These are phyloP conservation scores for Flabesymbios commensalis DNA, from an alignment of 2,888 invertebrate genomes.

Conservation along the genomic window DNA sequence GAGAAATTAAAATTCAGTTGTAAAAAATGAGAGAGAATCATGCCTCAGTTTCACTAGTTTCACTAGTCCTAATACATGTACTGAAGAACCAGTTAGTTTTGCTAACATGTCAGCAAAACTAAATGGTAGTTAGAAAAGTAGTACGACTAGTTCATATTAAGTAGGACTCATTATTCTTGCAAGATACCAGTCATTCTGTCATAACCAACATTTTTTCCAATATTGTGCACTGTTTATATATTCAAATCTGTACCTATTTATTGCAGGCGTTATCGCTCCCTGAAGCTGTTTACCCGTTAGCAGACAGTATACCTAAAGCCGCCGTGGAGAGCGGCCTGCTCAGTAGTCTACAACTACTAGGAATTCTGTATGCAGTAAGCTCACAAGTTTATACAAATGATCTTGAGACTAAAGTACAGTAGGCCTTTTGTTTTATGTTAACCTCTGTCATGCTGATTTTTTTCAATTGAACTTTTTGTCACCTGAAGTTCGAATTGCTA, in stretches of 20 bases:
- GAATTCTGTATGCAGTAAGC: conserved; percentile 56
- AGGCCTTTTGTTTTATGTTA: background rate
- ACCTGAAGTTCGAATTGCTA: background rate
- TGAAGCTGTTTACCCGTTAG: conserved; percentile 44
- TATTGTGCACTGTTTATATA: background rate
- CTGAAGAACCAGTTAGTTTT: too few species aligned
- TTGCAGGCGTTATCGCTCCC: conserved; percentile 48
- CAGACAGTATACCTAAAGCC: conserved; percentile 44
- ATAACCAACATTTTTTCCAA: background rate
- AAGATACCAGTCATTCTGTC: background rate
- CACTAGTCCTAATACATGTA: too few species aligned
- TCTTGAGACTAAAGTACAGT: background rate
- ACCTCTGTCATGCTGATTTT: background rate
- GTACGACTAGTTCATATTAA: too few species aligned
- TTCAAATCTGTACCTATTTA: background rate
- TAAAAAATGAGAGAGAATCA: too few species aligned
- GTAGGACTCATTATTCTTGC: too few species aligned
- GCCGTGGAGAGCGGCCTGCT: conserved; percentile 45
- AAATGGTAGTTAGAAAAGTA: too few species aligned
- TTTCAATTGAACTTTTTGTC: background rate
- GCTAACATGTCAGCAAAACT: too few species aligned
- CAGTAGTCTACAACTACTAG: conserved; percentile 57
- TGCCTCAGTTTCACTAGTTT: too few species aligned
- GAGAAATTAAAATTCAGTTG: too few species aligned
- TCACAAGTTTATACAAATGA: background rate